Evolutionary conservation across 2,113 vertebrate species (phyloP), one percentile per base, ranked within the genome.

Genomic region (Trichomycterus rosablanca): DNA sequence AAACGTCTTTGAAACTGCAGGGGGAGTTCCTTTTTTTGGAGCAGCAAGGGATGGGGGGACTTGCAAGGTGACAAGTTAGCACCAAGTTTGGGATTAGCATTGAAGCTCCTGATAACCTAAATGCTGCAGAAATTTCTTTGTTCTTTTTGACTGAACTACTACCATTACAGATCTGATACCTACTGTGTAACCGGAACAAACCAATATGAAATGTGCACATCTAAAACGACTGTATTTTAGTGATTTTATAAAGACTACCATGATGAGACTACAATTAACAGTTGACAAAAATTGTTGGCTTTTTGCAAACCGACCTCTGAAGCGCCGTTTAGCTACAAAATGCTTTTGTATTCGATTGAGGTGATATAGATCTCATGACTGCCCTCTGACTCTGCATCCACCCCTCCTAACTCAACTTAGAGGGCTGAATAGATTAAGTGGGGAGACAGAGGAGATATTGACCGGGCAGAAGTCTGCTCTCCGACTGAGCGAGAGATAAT

Each of bases 1-100:
- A 87, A 84, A 80, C 49, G 44, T 71, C 70, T 77, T 73, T 68
- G 51, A 79, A 82, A 81, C 80, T 67, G 48, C 74, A 74, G 76
- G 53, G 77, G 76, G 82, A 76, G 74, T 75, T 66, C 71, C 79
- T 83, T 83, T 40, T 40, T 40, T 40, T 12, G 49, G 23, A 9
- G 7, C 78, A 70, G 71, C 59, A 76, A 32, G 79, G 32, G 11
- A 54, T 34, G 15, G 14, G 37, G 12, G 61, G 28, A 68, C 44
- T 57, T 64, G 40, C 40, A 37, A 30, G 23, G 56, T 52, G 53
- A 57, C 39, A 54, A 44, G 65, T 53, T 49, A 35, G 16, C 50
- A 51, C 10, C 11, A 63, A 62, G 12, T 40, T 4, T 22, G 22
- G 40, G 1, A 26, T 20, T n/a, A n/a, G 18, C n/a, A 24, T 6